Conservation (phyloP, 2,888 invertebrate species). For the Cheilosia impressa region DNA sequence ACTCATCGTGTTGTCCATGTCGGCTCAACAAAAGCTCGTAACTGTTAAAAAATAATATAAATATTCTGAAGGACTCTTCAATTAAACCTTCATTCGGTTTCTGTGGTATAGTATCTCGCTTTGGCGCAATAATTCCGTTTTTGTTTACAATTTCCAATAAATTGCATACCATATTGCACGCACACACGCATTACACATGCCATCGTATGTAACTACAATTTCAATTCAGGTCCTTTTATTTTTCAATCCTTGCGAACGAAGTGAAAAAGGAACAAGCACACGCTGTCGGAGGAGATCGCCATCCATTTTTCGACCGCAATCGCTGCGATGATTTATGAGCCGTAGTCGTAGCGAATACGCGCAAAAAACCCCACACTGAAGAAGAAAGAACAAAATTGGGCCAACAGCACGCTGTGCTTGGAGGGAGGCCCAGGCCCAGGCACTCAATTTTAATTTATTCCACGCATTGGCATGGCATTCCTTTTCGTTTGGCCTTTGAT, state of each 20-base stretch:
- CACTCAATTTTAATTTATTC: conserved; percentile 72
- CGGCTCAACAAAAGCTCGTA: neutral
- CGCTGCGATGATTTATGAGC: conserved; percentile 53
- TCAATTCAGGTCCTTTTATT: conserved; percentile 22
- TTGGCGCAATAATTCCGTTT: conserved; percentile 28
- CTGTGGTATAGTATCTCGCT: conserved; percentile 2
- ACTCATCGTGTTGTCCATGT: no score
- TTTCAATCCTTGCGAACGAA: conserved; percentile 3
- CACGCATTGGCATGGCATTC: conserved; percentile 54
- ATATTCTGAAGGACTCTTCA: neutral
- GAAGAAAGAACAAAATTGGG: conserved; percentile 33
- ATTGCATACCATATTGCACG: conserved; percentile 58
- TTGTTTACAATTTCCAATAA: conserved; percentile 64
- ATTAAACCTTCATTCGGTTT: conserved; percentile 19
- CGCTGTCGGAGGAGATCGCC: neutral
- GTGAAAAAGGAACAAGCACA: neutral
- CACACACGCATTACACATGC: neutral
- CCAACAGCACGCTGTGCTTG: conserved; percentile 59
- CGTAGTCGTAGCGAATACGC: neutral
- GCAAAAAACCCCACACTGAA: neutral
- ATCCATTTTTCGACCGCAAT: conserved; percentile 46
- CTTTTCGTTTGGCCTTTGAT: conserved; percentile 43
- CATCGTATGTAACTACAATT: neutral
- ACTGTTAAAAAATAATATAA: neutral
- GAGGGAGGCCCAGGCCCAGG: conserved; percentile 24